A percentile compares a stretch with the other conserved stretches of the same genome.
Conservation (phyloP, 2,113 vertebrate species). For the Tiliqua scincoides region DNA sequence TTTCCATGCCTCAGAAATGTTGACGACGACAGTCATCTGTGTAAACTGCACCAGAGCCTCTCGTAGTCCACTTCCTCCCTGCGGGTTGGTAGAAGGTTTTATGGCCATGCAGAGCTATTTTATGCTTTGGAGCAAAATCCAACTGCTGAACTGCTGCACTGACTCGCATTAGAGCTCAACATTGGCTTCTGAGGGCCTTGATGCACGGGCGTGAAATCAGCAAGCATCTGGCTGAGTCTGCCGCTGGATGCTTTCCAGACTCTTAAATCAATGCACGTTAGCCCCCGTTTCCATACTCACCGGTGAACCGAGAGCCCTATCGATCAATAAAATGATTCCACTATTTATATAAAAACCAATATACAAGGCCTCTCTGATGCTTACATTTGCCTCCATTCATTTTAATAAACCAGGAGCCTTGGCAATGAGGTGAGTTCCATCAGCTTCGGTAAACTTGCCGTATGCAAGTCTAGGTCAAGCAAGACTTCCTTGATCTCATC, state of each 20-base stretch:
- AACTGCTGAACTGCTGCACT: slow-evolving; percentile 18
- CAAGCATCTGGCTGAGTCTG: not conserved
- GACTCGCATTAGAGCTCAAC: slow-evolving; percentile 17
- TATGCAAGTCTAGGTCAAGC: slow-evolving; percentile 62
- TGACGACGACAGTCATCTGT: slow-evolving; percentile 38
- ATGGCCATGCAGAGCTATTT: slow-evolving; percentile 36
- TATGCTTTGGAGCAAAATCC: slow-evolving; percentile 47
- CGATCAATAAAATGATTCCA: slow-evolving; percentile 66
- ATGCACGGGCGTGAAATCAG: slow-evolving; percentile 23
- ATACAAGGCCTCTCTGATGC: slow-evolving; percentile 51
- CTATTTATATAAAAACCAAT: slow-evolving; percentile 64
- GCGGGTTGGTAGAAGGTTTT: slow-evolving; percentile 18
- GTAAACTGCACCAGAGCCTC: slow-evolving; percentile 32
- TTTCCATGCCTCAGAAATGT: not conserved
- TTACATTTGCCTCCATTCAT: slow-evolving; percentile 66
- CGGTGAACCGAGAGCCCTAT: slow-evolving; percentile 39
- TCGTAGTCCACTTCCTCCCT: slow-evolving; percentile 4
- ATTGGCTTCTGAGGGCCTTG: not conserved
- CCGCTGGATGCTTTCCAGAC: not conserved
- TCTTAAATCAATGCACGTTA: slow-evolving; percentile 41
- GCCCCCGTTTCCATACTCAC: slow-evolving; percentile 54
- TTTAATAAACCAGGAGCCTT: slow-evolving; percentile 64
- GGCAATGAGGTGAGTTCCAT: slow-evolving; percentile 56
- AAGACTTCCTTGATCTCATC: slow-evolving; percentile 62
- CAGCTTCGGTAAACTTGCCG: slow-evolving; percentile 46